Percentiles rank a stretch among this genome's conserved stretches.
phyloP scores from a whole-genome alignment of 2,888 invertebrate species.

The Coecobrya sp. region DNA sequence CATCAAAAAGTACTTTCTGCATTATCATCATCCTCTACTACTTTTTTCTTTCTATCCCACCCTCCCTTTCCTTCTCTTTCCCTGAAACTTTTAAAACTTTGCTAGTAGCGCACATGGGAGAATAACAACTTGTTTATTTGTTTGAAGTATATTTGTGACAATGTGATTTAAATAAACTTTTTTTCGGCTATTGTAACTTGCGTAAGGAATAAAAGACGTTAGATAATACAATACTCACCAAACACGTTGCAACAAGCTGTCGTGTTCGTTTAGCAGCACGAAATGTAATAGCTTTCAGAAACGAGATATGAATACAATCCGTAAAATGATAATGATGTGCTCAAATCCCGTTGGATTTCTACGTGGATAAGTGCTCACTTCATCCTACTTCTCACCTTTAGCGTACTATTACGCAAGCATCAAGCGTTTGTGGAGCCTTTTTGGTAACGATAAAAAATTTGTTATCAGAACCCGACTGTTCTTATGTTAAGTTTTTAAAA shows the following conservation, averaged over 20 bases:
- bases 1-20: conserved; percentile 63
- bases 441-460: background rate
- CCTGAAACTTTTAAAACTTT: conserved; percentile 60
- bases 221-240: background rate
- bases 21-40: conserved; percentile 3
- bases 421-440: background rate
- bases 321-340: conserved; percentile 50
- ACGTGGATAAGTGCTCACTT: conserved; percentile 21
- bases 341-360: conserved; percentile 58
- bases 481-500: background rate
- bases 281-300: conserved; percentile 13
- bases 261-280: conserved; percentile 12
- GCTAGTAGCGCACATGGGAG: conserved; percentile 28
- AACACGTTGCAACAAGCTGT: conserved; percentile 10
- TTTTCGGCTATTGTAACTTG: conserved; percentile 6
- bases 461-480: background rate
- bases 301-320: conserved; percentile 62
- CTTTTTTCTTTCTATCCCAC: background rate
- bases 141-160: conserved; percentile 73
- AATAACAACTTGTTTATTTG: conserved; percentile 69
- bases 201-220: background rate
- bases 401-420: background rate
- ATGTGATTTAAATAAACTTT: conserved; percentile 75
- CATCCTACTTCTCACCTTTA: background rate
- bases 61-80: conserved; percentile 3